Base-by-base conservation (phyloP, 1,140 invertebrate species). In the Bursaphelenchus mucronatus region DNA sequence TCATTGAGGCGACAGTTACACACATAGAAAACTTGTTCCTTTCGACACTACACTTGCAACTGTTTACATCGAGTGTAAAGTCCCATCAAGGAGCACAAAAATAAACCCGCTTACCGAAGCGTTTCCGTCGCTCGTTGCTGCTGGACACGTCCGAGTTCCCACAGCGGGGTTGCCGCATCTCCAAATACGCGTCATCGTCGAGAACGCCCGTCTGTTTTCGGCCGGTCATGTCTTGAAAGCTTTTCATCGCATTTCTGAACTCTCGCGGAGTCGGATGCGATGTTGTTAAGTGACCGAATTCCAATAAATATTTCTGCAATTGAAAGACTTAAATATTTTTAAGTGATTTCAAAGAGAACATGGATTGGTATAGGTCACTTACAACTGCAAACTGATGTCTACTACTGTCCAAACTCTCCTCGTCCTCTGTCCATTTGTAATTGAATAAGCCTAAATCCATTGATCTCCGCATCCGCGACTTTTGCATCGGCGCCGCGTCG, bases 141-240 rank as follows among this genome's bases (percentile, higher is more conserved):
- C 49, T 44, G 6, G 61, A 53, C 19, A 74, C 53, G 51, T 74
- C 71, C n/a, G 21, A 41, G 49, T 76, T 76, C 21, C 71, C 71
- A 61, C 71, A 74, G 10, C 71, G 68, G 8, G 74, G 47, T 17
- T 59, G 61, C n/a, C 40, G 15, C 69, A 74, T 76, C 58, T 55
- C 15, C 11, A 47, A 19, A 13, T 63, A 17, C 7, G 74, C 70
- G 17, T 57, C 15, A 40, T 59, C 30, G 53, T 76, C 73, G 15
- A 76, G 56, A 17, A 52, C 17, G 7, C 71, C 71, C 21, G 53
- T 77, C 56, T 30, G 45, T 44, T 54, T 39, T 19, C 76, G 47
- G 6, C 71, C 71, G 13, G 59, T 41, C 57, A 72, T 54, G 49
- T 72, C 68, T 61, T 72, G 70, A 49, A 72, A 72, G 40, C 11